Conservation (phyloP, 2,888 invertebrate genomes). For the Drosophila eohydei region DNA sequence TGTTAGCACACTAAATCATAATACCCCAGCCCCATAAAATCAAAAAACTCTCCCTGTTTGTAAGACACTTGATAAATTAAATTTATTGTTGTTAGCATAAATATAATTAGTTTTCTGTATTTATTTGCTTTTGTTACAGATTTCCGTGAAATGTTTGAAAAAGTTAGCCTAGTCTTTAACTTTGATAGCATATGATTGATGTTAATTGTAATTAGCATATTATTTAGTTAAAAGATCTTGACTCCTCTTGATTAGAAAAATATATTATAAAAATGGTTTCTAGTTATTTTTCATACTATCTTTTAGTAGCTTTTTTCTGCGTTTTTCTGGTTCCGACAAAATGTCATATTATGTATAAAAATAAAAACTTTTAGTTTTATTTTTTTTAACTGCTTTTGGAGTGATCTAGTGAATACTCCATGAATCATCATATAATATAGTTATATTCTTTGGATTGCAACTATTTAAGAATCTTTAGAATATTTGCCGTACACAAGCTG, state of each 20-base stretch:
- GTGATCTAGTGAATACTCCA: constrained; percentile 57
- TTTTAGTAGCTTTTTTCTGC: constrained; percentile 11
- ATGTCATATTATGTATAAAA: constrained; percentile 58
- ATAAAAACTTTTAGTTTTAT: constrained; percentile 58
- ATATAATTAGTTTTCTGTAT: constrained; percentile 34
- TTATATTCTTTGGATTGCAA: constrained; percentile 57
- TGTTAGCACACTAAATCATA: background rate
- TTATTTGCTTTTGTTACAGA: constrained; percentile 18
- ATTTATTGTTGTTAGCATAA: constrained; percentile 54
- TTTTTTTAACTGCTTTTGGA: constrained; percentile 29
- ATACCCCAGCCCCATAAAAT: background rate
- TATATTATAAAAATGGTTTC: constrained; percentile 38
- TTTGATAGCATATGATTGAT: constrained; percentile 10
- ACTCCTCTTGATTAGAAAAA: constrained; percentile 46
- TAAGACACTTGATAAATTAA: constrained; percentile 55
- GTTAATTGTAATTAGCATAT: constrained; percentile 24
- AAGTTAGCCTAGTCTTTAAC: constrained; percentile 14
- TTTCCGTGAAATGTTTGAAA: constrained; percentile 17
- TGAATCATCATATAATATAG: constrained; percentile 30
- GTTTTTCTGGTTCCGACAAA: constrained; percentile 42
- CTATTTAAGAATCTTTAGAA: constrained; percentile 42
- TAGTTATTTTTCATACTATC: constrained; percentile 6
- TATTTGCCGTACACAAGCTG: constrained; percentile 43
- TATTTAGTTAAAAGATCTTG: constrained; percentile 30
- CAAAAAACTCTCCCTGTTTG: background rate